These are phyloP conservation scores for Platycheirus albimanus DNA, from an alignment of 2,888 invertebrate species.

Conservation along the genomic window DNA sequence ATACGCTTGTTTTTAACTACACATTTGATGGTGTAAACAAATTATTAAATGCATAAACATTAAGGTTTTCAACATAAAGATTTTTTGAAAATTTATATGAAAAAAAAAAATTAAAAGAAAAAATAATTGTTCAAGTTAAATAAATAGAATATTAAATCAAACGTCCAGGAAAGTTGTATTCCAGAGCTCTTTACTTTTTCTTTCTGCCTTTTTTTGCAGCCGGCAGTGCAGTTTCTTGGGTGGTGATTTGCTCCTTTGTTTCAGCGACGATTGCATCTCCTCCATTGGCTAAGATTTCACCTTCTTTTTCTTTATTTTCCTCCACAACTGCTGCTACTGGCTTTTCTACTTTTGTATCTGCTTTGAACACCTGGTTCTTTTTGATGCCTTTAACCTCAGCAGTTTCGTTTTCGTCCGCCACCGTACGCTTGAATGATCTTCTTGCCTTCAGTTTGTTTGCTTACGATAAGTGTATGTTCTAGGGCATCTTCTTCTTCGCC, in stretches of 20 bases:
- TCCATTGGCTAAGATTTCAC: conserved; percentile 41
- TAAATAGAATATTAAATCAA: conserved; percentile 60
- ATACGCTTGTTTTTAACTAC: conserved; percentile 39
- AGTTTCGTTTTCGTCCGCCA: conserved; percentile 85
- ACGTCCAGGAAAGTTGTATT: conserved; percentile 18
- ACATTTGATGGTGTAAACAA: conserved; percentile 58
- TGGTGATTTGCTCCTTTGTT: conserved; percentile 28
- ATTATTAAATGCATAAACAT: conserved; percentile 30
- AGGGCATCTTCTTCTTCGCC: conserved; percentile 87
- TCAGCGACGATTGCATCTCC: not conserved
- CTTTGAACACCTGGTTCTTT: conserved; percentile 77
- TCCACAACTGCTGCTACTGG: not conserved
- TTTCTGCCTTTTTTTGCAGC: conserved; percentile 76
- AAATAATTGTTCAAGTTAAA: conserved; percentile 40
- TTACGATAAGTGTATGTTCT: conserved; percentile 85
- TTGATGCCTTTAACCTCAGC: conserved; percentile 22
- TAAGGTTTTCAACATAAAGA: conserved; percentile 26
- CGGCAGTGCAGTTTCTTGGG: conserved; percentile 57
- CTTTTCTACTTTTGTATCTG: conserved; percentile 14
- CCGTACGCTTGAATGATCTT: conserved; percentile 86
- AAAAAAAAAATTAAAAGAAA: conserved; percentile 12
- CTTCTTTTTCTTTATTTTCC: conserved; percentile 3
- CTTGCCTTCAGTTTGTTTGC: conserved; percentile 86
- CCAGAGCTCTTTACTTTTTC: conserved; percentile 75
- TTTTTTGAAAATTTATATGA: conserved; percentile 19